Base-by-base conservation (phyloP, 2,797 vertebrate species). In the Garrulus glandarius region DNA sequence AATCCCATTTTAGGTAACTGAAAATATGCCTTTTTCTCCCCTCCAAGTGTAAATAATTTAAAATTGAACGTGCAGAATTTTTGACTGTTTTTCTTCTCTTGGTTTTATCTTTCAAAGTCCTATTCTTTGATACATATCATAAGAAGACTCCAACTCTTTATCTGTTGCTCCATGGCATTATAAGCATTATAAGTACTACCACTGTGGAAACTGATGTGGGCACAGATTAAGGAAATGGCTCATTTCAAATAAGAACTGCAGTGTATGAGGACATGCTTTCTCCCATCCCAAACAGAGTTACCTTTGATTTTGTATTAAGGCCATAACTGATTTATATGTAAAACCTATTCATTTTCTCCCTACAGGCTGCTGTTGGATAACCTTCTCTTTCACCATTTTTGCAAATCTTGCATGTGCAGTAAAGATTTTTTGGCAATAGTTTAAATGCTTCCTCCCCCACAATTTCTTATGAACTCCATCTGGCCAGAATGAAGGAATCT, bases 341-440 rank as follows among this genome's bases (percentile, higher is more conserved):
- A 86, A 90, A 65, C 37, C 41, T 32, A 56, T 84, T 26, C 1
- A 29, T 74, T 49, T 92, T 60, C 52, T 91, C 77, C 76, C 68
- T 36, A 5, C 12, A 84, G 65, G 22, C 39, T 60, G 74, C 24
- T 9, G 3, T 79, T 72, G 82, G 41, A 70, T 87, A 94, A 93
- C 49, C 43, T 84, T 44, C 32, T 91, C 47, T 77, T 85, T 78
- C 74, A 92, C 24, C 30, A 60, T 70, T 94, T 78, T 70, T 86
- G 43, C 36, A 92, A 81, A 56, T 68, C 69, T 72, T 96, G 49
- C 56, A 78, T 46, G 52, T 84, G 72, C 59, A 93, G 16, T 59
- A 81, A 96, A 95, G 61, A 72, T 67, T 65, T 92, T 91, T 95
- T 95, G 95, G 95, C 95, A 94, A 64, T 6, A 91, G 39, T 94